Evolutionary conservation across 2,113 vertebrate genomes (phyloP), one percentile per base, ranked within the genome.

Genomic region (Chionomys nivalis): DNA sequence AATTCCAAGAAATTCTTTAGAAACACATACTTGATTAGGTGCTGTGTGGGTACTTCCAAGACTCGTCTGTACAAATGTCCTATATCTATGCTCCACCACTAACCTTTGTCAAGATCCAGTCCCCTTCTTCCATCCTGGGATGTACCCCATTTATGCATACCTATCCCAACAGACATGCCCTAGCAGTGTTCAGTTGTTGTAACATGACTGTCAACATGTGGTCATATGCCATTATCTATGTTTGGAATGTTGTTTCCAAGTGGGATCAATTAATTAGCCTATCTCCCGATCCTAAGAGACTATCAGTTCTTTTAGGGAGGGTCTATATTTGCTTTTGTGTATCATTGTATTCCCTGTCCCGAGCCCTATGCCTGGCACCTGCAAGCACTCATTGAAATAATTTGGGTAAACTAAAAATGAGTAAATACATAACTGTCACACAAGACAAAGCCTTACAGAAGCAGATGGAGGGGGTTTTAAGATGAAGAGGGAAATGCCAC

Each of bases 391-490:
- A n/a, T 61, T 70, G 58, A 83, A 65, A 77, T 78, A 76, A 88
- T 49, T 93, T 70, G 31, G 73, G 65, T 44, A 81, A 90, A 78
- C 13, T 63, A 90, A 63, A 92, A 85, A 63, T 66, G 88, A 61
- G n/a, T 72, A 70, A 93, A 68, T 39, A 93, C 8, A 42, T 68
- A 63, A 65, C 28, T 61, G 73, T 52, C 91, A 13, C 5, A 13
- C 5, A 70, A 47, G 49, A 39, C 2, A 82, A 91, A 65, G 89
- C 33, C 73, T 77, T 90, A 61, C 14, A 63, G n/a, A 93, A 93
- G 47, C 47, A 93, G 83, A 93, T 49, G 58, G 93, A 95, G 79
- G 28, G 83, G 76, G 39, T 92, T 90, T 93, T 82, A 81, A 95
- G 94, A 90, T 23, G 87, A 95, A 77, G 72, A 78, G 49, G 49